phyloP scores from a whole-genome alignment of 2,113 vertebrate species.

The Excalfactoria chinensis region DNA sequence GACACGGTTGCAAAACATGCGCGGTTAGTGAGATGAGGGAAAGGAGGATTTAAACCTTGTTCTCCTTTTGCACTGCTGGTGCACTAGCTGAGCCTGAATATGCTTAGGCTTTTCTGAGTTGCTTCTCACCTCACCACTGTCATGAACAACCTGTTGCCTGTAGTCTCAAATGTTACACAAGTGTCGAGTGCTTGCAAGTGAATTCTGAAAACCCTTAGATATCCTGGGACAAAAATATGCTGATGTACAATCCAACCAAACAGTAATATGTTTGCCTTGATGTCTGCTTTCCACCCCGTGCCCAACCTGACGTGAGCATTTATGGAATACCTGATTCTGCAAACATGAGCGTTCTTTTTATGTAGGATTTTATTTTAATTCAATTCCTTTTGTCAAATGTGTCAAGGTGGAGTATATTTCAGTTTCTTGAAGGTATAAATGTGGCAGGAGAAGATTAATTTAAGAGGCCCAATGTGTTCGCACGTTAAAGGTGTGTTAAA shows the following conservation, averaged over 20 bases:
- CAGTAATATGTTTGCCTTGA: not conserved
- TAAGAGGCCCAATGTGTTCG: slow-evolving; percentile 18
- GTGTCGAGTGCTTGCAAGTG: not conserved
- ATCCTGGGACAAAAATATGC: not conserved
- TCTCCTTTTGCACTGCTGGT: not conserved
- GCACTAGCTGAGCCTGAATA: not conserved
- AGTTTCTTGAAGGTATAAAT: slow-evolving; percentile 26
- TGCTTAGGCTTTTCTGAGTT: not conserved
- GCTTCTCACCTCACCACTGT: not conserved
- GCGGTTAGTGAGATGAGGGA: not conserved
- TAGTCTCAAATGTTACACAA: not conserved
- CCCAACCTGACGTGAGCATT: not conserved
- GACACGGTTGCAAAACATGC: not conserved
- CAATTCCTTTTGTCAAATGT: not conserved
- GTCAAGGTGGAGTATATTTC: not conserved
- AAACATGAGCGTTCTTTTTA: not conserved
- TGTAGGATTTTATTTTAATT: not conserved
- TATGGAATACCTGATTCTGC: not conserved
- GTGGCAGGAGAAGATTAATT: not conserved
- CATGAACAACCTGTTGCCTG: not conserved
- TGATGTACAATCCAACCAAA: not conserved
- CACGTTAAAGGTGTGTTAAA: slow-evolving; percentile 16
- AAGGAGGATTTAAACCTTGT: not conserved
- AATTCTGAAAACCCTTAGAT: not conserved
- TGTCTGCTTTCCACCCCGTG: not conserved